Evolutionary conservation across 1,140 invertebrate genomes (phyloP), one percentile per base, ranked within the genome.

Genomic region (Temnothorax curvispinosus): DNA sequence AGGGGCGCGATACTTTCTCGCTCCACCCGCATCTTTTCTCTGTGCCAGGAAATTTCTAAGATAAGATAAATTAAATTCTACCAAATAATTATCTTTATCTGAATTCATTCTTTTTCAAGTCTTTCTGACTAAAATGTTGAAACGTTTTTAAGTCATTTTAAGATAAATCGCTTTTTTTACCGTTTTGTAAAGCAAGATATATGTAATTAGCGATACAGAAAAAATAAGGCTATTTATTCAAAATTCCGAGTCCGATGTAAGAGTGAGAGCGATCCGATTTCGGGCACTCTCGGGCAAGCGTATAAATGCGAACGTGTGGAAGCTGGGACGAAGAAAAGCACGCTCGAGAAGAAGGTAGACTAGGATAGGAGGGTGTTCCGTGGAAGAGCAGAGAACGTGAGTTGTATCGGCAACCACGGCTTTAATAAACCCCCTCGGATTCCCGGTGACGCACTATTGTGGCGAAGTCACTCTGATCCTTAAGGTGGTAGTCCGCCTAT

Each of bases 401-500:
- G 94, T 93, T 95, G 94, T 95, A 95, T 95, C 90, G 92, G 90
- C 93, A 95, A 95, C 92, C 91, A 90, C 91, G 92, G 92, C 92
- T 95, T 95, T 94, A 95, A 94, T 95, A 95, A 95, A 95, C 93
- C 92, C 91, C 93, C 92, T 88, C 92, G 93, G 94, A 91, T 95
- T 94, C 92, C 88, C 87, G 86, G 87, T 92, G 91, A 94, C 91
- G 92, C 91, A 92, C 94, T 90, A 94, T 94, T 94, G 93, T 94
- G 91, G 91, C 91, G 88, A 65, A 87, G 92, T 89, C 84, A 92
- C 89, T 90, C 88, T 89, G 86, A 87, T 87, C 91, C 91, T 84
- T 84, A 87, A 90, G 90, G 89, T 88, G 75, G 90, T 82, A 52
- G 76, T 75, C 88, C 71, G 72, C 86, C 90, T 85, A 82, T 86